Conservation (phyloP, 2,888 invertebrate genomes). For the Melieria picta region DNA sequence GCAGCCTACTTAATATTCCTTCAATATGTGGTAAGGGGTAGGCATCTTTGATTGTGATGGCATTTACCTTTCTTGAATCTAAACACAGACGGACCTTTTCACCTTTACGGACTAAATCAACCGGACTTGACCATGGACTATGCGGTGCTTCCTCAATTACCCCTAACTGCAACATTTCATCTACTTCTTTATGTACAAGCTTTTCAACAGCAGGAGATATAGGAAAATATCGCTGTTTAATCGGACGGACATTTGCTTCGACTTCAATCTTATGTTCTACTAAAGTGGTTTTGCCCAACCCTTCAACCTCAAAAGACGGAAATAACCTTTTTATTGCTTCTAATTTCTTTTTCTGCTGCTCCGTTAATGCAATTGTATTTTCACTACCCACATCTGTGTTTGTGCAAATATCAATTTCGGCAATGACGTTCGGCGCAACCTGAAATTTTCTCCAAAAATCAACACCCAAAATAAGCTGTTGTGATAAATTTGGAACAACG, state of each 20-base stretch:
- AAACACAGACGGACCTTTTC: conserved; percentile 49
- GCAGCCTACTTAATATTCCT: conserved; percentile 36
- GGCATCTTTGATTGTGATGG: conserved; percentile 43
- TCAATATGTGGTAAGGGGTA: conserved; percentile 41
- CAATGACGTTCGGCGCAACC: conserved; percentile 3
- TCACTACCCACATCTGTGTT: not conserved
- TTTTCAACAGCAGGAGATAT: conserved; percentile 41
- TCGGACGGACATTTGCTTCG: conserved; percentile 29
- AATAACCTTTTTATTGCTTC: not conserved
- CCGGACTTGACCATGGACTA: conserved; percentile 53
- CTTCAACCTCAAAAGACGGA: conserved; percentile 21
- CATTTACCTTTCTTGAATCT: conserved; percentile 52
- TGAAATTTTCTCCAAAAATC: conserved; percentile 22
- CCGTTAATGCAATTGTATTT: not conserved
- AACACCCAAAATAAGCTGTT: not conserved
- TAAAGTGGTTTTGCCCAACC: conserved; percentile 22
- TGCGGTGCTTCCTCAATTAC: conserved; percentile 50
- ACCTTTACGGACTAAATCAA: conserved; percentile 49
- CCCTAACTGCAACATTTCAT: conserved; percentile 50
- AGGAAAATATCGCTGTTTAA: conserved; percentile 42
- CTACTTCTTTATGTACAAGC: conserved; percentile 47
- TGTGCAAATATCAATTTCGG: not conserved
- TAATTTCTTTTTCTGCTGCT: conserved; percentile 1
- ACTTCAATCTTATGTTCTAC: not conserved
- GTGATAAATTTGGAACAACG: conserved; percentile 8